A percentile compares a stretch with the other conserved stretches of the same genome.
Evolutionary conservation across 2,888 invertebrate genomes (phyloP).

Genomic region (Penaeus monodon): DNA sequence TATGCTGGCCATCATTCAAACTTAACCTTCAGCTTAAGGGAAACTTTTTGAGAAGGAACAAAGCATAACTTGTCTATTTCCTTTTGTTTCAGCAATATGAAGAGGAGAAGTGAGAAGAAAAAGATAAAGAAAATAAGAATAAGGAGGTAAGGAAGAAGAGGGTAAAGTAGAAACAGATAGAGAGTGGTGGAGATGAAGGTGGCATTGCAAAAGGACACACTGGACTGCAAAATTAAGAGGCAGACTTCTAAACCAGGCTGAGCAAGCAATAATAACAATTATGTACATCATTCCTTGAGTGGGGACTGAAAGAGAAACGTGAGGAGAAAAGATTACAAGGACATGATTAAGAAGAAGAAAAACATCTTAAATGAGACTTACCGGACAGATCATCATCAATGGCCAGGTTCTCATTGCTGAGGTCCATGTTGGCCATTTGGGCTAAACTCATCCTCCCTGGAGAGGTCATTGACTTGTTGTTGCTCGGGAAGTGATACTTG

Average conservation of each 20-base stretch:
- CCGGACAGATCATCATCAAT: conserved; percentile 83
- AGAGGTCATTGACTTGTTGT: conserved; percentile 72
- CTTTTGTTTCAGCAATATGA: too few relatives aligned
- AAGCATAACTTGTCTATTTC: too few relatives aligned
- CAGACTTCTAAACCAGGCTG: not conserved
- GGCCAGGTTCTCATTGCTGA: conserved; percentile 70
- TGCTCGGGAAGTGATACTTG: conserved; percentile 86
- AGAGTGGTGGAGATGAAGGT: not conserved
- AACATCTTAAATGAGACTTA: conserved; percentile 70
- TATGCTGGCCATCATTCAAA: too few relatives aligned
- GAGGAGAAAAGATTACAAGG: not conserved
- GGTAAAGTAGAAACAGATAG: not conserved
- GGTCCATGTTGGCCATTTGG: conserved; percentile 78
- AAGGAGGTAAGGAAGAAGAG: too few relatives aligned
- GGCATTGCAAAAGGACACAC: not conserved
- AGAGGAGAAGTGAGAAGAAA: too few relatives aligned
- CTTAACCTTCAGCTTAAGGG: too few relatives aligned
- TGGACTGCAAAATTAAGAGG: not conserved
- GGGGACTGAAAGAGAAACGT: too few relatives aligned
- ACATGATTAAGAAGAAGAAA: not conserved
- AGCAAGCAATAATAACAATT: not conserved
- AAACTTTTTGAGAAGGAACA: too few relatives aligned
- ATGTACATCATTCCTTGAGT: too few relatives aligned
- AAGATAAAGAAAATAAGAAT: too few relatives aligned
- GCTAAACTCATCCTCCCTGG: conserved; percentile 82